Evolutionary conservation across 2,888 invertebrate species (phyloP).

Genomic region (Tetranychus truncatus): DNA sequence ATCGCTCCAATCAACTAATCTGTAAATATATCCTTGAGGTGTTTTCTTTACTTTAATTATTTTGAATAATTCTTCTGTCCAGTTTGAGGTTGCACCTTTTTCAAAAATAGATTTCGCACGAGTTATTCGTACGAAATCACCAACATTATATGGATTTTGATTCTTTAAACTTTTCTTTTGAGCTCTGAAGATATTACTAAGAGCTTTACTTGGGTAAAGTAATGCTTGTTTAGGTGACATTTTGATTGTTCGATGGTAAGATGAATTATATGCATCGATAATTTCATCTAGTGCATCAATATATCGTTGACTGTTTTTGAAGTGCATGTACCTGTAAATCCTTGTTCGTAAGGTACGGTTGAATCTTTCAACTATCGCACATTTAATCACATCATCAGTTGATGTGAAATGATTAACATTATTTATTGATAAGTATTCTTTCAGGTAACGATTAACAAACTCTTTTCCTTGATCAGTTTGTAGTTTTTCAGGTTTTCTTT

Average conservation of each 20-base stretch:
- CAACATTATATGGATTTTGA: background rate
- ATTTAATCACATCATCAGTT: too few relatives aligned
- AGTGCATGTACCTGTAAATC: background rate
- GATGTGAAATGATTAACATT: too few relatives aligned
- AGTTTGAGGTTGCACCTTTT: constrained; percentile 12
- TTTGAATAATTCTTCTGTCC: constrained; percentile 9
- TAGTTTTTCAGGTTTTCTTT: too few relatives aligned
- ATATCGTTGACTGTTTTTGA: constrained; percentile 21
- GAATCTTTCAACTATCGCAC: too few relatives aligned
- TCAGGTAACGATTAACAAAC: too few relatives aligned
- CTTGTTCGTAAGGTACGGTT: too few relatives aligned
- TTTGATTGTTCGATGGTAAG: constrained; percentile 13
- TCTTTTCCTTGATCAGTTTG: too few relatives aligned
- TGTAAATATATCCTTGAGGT: background rate
- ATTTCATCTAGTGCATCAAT: constrained; percentile 11
- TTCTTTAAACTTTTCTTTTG: background rate
- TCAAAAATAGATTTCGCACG: background rate
- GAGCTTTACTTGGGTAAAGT: too few relatives aligned
- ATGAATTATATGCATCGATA: constrained; percentile 14
- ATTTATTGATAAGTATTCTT: too few relatives aligned
- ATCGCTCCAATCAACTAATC: constrained; percentile 3
- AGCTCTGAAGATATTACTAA: background rate
- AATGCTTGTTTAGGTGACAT: constrained; percentile 12
- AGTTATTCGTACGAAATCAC: constrained; percentile 6
- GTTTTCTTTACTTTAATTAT: constrained; percentile 8